Evolutionary conservation across 2,888 invertebrate genomes (phyloP).

Genomic region (Cataglyphis altisquamis): DNA sequence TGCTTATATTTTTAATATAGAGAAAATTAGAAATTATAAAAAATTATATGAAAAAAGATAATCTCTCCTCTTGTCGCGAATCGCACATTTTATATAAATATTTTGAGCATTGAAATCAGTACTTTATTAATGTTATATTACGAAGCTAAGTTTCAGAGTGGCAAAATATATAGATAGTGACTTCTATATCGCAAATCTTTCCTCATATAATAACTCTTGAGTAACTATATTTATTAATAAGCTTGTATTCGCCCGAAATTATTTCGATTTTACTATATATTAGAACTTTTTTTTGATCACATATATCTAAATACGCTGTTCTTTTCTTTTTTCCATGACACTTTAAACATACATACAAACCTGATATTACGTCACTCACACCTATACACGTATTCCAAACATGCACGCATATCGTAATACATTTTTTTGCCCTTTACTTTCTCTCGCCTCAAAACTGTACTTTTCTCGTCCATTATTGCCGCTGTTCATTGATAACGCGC

Average conservation of each 20-base stretch:
- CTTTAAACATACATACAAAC: slow-evolving; percentile 66
- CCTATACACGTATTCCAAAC: slow-evolving; percentile 19
- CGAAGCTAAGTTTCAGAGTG: slow-evolving; percentile 29
- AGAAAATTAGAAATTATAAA: not conserved
- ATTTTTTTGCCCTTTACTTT: slow-evolving; percentile 22
- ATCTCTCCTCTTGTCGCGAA: not conserved
- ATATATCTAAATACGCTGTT: slow-evolving; percentile 69
- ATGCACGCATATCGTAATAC: slow-evolving; percentile 59
- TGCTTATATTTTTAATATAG: not conserved
- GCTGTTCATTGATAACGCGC: slow-evolving; percentile 64
- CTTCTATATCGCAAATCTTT: slow-evolving; percentile 31
- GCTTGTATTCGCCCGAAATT: slow-evolving; percentile 11
- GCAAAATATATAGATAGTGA: slow-evolving; percentile 25
- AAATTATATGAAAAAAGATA: not conserved
- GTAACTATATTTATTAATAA: slow-evolving; percentile 27
- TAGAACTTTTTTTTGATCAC: slow-evolving; percentile 44
- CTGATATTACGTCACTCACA: slow-evolving; percentile 63
- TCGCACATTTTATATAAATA: slow-evolving; percentile 26
- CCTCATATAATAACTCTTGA: slow-evolving; percentile 2
- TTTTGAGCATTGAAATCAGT: slow-evolving; percentile 12
- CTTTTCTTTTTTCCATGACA: slow-evolving; percentile 74
- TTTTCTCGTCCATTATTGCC: slow-evolving; percentile 44
- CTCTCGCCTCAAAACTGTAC: slow-evolving; percentile 21
- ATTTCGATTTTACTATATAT: slow-evolving; percentile 31
- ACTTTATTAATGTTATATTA: slow-evolving; percentile 12